Percentiles rank a stretch among this genome's conserved stretches.
Conservation (phyloP, 2,113 vertebrate species). For the Cathartes aura region DNA sequence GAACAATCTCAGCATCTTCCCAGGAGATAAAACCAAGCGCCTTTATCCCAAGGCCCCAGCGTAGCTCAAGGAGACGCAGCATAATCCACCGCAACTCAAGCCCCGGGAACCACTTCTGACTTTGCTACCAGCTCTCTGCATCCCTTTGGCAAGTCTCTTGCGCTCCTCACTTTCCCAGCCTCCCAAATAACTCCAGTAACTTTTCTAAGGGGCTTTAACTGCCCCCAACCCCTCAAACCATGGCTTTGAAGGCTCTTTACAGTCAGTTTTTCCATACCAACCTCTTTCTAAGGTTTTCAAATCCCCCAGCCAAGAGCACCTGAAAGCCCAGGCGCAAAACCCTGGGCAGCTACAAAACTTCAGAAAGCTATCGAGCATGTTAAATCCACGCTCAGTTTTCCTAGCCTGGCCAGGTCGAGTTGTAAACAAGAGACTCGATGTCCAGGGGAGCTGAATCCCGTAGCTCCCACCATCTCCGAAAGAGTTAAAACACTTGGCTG, state of each 20-base stretch:
- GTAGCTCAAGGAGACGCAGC: neutral
- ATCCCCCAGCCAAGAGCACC: neutral
- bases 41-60: neutral
- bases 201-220: neutral
- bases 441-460: neutral
- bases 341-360: neutral
- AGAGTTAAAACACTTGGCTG: neutral
- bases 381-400: neutral
- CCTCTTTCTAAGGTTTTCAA: neutral
- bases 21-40: neutral
- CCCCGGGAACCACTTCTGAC: neutral
- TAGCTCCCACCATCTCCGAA: neutral
- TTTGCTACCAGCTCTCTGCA: neutral
- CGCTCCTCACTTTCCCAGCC: neutral
- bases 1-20: neutral
- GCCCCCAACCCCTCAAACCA: neutral
- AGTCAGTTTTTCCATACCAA: neutral
- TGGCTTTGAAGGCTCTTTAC: neutral
- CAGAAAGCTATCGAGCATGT: accelerated
- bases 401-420: neutral
- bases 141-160: neutral
- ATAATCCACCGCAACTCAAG: neutral
- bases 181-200: neutral
- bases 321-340: neutral
- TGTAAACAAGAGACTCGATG: neutral